Base-by-base conservation (phyloP, 2,888 invertebrate genomes). In the Drosophila colorata region DNA sequence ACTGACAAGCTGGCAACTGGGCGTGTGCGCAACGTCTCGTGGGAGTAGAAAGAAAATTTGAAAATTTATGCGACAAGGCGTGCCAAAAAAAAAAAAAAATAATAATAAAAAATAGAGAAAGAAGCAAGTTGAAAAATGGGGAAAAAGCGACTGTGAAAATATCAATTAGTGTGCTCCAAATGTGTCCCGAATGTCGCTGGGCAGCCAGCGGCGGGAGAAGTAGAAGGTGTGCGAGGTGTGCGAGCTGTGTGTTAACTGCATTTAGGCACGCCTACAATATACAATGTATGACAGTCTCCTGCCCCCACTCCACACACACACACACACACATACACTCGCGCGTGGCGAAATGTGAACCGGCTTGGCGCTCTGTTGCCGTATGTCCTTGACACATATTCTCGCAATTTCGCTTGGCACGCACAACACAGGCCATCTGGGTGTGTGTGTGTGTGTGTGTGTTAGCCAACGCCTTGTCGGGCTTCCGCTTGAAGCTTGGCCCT, bases 371-470 rank as follows among this genome's bases (percentile, higher is more conserved):
- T 43, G 38, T 74, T 69, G 47, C 59, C 58, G 48, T 63, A 65
- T 78, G 89, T 86, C 86, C 86, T 86, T 86, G 86, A 86, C 86
- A 86, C 80, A 86, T 87, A 79, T 85, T 66, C 63, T 48, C 35
- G 59, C 66, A 64, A 74, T 57, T 70, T 72, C 55, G 73, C 81
- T 84, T 74, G 71, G 79, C 88, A 88, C 88, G 79, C 84, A 84
- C 65, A 75, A 63, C 75, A 58, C 16, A 31, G 28, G 9, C 28
- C 35, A n/a, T 57, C 16, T 67, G 6, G 40, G 23, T 53, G 23
- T 47, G 37, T 41, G 31, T 57, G 20, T 40, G 35, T 55, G 31
- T 38, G 28, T 60, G 28, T 41, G 60, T 53, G 43, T 59, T 48
- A 49, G 79, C 51, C 79, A 87, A 81, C 82, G 82, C 87, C 88